Conservation (phyloP, 2,113 vertebrate species). For the Chitala chitala region DNA sequence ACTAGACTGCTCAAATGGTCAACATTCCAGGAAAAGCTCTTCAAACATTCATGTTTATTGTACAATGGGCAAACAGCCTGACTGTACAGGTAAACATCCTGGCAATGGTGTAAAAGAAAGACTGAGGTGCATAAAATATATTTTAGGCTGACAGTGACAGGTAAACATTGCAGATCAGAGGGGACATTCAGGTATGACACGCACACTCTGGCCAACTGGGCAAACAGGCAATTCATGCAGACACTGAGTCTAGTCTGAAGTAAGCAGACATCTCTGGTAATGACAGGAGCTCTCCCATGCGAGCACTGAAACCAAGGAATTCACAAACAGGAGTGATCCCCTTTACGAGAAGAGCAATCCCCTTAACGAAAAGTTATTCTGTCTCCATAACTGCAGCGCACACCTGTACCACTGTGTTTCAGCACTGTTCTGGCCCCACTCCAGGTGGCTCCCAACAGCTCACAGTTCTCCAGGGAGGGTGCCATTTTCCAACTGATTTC, state of each 20-base stretch:
- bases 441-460: not conserved
- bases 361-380: not conserved
- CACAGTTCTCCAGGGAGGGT: not conserved
- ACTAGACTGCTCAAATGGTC: not conserved
- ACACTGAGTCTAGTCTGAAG: not conserved
- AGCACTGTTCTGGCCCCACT: not conserved
- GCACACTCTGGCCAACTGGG: no score
- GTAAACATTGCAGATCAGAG: no score
- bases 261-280: not conserved
- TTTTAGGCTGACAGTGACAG: no score
- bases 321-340: no score
- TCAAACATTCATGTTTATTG: not conserved
- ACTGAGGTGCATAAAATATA: no score
- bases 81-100: no score
- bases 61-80: not conserved
- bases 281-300: not conserved
- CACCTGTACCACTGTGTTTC: not conserved
- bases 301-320: not conserved
- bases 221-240: not conserved
- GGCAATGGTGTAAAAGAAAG: no score
- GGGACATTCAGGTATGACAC: no score
- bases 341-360: no score
- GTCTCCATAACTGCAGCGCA: not conserved
- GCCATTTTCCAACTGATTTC: not conserved
- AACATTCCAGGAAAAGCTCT: not conserved